phyloP scores from a whole-genome alignment of 2,797 vertebrate genomes.

The Mallotus villosus region DNA sequence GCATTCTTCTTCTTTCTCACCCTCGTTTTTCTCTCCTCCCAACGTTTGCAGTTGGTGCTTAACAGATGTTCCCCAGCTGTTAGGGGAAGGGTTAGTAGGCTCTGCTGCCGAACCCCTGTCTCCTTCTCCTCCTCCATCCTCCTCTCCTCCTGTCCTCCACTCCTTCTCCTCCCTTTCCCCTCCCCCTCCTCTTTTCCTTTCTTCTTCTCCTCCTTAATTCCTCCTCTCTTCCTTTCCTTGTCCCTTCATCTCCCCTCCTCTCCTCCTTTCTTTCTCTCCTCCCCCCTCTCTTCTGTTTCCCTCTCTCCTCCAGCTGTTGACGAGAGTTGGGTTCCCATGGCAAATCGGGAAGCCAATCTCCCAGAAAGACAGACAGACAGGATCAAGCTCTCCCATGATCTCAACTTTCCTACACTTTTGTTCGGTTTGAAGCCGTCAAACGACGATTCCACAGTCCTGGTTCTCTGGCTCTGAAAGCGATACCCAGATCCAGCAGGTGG shows the following conservation, averaged over 20 bases:
- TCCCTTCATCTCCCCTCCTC: no score
- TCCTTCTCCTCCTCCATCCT: no score
- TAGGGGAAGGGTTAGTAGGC: not conserved
- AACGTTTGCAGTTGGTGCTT: not conserved
- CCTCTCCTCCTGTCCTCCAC: no score
- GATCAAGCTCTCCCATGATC: not conserved
- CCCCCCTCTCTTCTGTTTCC: not conserved
- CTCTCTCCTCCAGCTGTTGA: not conserved
- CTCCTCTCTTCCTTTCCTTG: no score
- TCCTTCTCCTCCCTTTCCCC: no score
- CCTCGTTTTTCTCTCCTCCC: not conserved
- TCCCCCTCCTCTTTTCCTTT: no score
- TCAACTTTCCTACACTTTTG: not conserved
- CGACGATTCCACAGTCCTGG: not conserved
- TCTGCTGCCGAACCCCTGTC: not conserved
- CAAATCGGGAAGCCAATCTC: not conserved
- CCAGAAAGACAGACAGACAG: not conserved
- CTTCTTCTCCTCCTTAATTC: no score
- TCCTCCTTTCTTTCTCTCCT: not conserved
- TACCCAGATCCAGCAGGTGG: not conserved
- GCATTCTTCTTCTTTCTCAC: conserved; percentile 8
- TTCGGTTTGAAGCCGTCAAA: not conserved
- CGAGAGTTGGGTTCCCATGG: not conserved
- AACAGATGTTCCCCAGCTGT: not conserved
- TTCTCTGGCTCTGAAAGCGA: not conserved